Evolutionary conservation across 2,797 vertebrate genomes (phyloP).

Genomic region (Intellagama lesueurii): DNA sequence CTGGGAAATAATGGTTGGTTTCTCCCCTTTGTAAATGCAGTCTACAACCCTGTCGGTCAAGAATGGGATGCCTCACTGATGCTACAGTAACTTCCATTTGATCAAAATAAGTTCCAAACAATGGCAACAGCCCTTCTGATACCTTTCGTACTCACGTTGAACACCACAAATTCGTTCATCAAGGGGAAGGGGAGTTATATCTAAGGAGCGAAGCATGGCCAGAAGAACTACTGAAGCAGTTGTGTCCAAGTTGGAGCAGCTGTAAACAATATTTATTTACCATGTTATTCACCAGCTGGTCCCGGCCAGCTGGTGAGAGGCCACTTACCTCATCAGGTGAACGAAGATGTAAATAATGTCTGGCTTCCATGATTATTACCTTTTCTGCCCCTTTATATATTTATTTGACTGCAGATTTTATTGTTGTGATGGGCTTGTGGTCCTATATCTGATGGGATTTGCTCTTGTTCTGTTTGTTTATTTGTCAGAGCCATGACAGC

Average conservation of each 20-base stretch:
- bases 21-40: constrained; percentile 7
- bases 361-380: background rate
- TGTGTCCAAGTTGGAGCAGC: background rate
- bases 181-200: background rate
- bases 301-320: background rate
- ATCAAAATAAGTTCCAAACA: background rate
- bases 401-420: background rate
- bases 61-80: background rate
- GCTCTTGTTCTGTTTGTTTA: background rate
- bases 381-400: background rate
- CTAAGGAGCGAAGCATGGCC: background rate
- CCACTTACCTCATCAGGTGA: background rate
- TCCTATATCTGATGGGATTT: background rate
- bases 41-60: background rate
- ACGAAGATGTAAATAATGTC: background rate
- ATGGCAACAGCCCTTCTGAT: background rate
- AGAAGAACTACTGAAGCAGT: background rate
- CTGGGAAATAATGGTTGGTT: constrained; percentile 41
- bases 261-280: background rate
- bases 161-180: background rate
- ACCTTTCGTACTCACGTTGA: background rate
- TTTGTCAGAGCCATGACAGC: background rate
- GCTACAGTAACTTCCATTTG: background rate
- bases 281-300: background rate
- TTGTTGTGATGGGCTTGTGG: background rate